Percentiles rank a stretch among this genome's conserved stretches.
Conservation (phyloP, 2,888 invertebrate genomes). For the Octodonta nipae region DNA sequence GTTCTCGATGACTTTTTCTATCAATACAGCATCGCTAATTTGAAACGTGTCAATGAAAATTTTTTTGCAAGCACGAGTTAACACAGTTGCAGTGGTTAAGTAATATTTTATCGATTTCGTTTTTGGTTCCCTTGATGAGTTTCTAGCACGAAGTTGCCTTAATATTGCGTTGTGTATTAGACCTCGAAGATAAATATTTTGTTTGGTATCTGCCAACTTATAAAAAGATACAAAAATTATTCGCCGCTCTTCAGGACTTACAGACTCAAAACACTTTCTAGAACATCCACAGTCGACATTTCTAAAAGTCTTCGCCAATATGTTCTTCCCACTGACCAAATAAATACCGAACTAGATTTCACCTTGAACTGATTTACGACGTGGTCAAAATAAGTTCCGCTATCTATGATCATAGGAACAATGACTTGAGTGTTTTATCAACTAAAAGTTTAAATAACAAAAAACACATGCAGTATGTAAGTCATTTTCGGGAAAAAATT, state of each 20-base stretch:
- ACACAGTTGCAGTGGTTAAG: slow-evolving; percentile 1
- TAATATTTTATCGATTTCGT: not conserved
- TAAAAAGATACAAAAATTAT: slow-evolving; percentile 1
- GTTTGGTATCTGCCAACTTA: not conserved
- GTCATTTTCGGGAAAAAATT: too few species aligned
- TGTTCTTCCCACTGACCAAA: not conserved
- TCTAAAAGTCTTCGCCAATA: slow-evolving; percentile 1
- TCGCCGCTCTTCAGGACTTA: slow-evolving; percentile 1
- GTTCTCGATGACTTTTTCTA: slow-evolving; percentile 2
- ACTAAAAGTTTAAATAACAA: too few species aligned
- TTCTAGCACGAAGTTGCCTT: too few species aligned
- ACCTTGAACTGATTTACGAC: too few species aligned
- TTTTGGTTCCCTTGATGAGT: too few species aligned
- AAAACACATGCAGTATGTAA: too few species aligned
- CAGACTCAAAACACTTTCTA: slow-evolving; percentile 1
- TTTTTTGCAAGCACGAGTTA: slow-evolving; percentile 1
- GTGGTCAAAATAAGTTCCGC: too few species aligned
- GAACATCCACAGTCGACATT: slow-evolving; percentile 1
- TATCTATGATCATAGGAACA: too few species aligned
- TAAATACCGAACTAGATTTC: too few species aligned
- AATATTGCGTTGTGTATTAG: too few species aligned
- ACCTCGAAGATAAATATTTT: too few species aligned
- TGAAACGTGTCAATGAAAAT: slow-evolving; percentile 3
- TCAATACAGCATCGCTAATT: slow-evolving; percentile 3
- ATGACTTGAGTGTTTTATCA: too few species aligned